These are phyloP conservation scores for Myiotriccus ornatus DNA, from an alignment of 2,797 vertebrate genomes.

Conservation along the genomic window DNA sequence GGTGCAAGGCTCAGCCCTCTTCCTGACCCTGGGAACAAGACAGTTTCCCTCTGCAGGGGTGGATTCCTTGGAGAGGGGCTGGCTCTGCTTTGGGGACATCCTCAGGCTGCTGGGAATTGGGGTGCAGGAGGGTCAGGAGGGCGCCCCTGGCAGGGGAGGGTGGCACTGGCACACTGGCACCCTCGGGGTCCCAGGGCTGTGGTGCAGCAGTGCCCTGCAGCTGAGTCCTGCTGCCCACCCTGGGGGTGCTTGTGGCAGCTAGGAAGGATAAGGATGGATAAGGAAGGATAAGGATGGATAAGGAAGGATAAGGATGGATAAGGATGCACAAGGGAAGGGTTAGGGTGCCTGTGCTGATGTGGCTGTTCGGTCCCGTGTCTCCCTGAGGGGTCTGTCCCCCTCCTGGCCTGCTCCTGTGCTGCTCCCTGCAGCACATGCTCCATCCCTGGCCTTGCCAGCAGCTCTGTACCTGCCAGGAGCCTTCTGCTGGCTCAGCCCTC, in stretches of 20 bases:
- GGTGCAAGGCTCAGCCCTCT: not conserved
- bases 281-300: not conserved
- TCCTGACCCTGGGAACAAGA: not conserved
- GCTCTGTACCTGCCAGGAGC: not conserved
- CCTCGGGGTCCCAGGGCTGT: fast-evolving
- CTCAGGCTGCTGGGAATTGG: not conserved
- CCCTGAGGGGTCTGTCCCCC: not conserved
- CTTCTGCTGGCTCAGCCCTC: not conserved
- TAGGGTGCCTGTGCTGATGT: not conserved
- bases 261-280: not conserved
- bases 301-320: not conserved
- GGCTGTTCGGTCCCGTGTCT: not conserved
- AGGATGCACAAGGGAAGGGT: not conserved
- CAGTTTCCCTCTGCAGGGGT: not conserved
- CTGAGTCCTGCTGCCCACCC: not conserved
- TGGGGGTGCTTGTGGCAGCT: not conserved
- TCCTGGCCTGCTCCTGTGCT: not conserved
- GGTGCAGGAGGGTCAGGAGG: not conserved
- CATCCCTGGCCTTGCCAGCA: not conserved
- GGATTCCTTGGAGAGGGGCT: not conserved
- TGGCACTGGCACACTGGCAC: not conserved
- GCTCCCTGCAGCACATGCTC: not conserved
- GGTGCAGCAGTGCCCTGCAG: not conserved
- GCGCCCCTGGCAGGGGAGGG: not conserved
- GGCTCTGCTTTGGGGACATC: fast-evolving